These are phyloP conservation scores for Drosophila athabasca DNA, from an alignment of 1,140 invertebrate species.

Conservation along the genomic window DNA sequence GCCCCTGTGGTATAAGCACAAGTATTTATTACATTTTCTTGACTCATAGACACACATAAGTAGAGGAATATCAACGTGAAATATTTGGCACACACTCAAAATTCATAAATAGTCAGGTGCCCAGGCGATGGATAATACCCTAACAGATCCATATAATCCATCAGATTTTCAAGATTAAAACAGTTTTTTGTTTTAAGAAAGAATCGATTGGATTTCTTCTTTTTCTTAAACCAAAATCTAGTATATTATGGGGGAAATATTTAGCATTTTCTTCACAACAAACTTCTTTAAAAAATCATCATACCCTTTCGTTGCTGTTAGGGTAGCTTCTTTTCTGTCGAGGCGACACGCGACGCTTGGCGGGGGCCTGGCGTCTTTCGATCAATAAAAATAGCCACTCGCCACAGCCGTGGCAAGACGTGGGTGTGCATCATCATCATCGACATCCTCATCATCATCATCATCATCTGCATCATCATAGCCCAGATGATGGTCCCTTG, in stretches of 20 bases:
- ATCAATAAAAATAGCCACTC: constrained; percentile 53
- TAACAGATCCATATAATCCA: constrained; percentile 14
- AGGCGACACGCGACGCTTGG: constrained; percentile 47
- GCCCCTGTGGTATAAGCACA: constrained; percentile 10
- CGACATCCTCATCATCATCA: constrained; percentile 8
- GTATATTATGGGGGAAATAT: no score
- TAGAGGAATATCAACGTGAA: constrained; percentile 43
- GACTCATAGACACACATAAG: constrained; percentile 29
- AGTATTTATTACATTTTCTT: constrained; percentile 55
- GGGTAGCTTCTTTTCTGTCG: not conserved
- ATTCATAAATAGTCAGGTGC: not conserved
- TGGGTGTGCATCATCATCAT: constrained; percentile 30
- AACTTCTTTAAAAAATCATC: no score
- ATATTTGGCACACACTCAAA: constrained; percentile 74
- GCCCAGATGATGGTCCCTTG: constrained; percentile 27
- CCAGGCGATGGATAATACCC: no score
- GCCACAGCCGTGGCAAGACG: constrained; percentile 29
- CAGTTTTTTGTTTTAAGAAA: no score
- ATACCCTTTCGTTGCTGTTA: no score
- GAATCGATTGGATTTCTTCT: no score
- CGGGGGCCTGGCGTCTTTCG: constrained; percentile 36
- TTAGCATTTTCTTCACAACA: not conserved
- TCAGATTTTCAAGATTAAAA: no score
- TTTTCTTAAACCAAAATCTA: no score
- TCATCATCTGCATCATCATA: constrained; percentile 1